Base-by-base conservation (phyloP, 2,888 invertebrate genomes). In the Anthoptus insignis region DNA sequence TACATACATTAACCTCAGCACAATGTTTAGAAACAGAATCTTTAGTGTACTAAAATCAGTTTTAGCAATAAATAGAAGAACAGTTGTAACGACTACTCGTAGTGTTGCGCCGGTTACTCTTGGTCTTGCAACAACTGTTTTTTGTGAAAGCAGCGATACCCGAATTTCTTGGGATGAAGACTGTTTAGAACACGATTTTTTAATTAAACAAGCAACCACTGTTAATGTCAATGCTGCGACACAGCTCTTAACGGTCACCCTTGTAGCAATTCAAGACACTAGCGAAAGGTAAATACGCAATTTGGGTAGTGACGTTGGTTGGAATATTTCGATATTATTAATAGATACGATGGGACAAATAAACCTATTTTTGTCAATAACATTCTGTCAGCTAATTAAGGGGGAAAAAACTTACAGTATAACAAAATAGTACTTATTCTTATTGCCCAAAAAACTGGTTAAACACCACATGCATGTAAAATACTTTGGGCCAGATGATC, bases 211-310 rank as follows among this genome's bases (percentile, higher is more conserved):
- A 82, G 94, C 94, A 3, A 93, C 94, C 2, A 93, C 93, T 22
- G 87, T 92, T 14, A 94, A 91, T 64, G 91, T 94, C 3, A 94
- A 94, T 73, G 92, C 94, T n/a, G 92, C 94, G 13, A 93, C 92
- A 19, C 94, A 94, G 73, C 83, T 94, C 3, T 81, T 94, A 6
- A 94, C 94, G 5, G 93, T 94, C 14, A 94, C 94, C 19, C 74
- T 94, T 66, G 88, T 93, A n/a, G 94, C 94, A 57, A 90, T 94
- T 71, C 89, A 93, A 74, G 94, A 94, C 69, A 92, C 93, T 19
- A 93, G 92, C 73, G 89, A 93, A 79, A 89, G 91, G 90, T 94
- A 65, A n/a, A 32, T 37, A 11, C 16, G 24, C 37, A 37, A 37
- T 47, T 61, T 34, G 42, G 42, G 19, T 3, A 16, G 4, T 42